phyloP scores from a whole-genome alignment of 2,888 invertebrate species.

The Torymus aiolomorphi region DNA sequence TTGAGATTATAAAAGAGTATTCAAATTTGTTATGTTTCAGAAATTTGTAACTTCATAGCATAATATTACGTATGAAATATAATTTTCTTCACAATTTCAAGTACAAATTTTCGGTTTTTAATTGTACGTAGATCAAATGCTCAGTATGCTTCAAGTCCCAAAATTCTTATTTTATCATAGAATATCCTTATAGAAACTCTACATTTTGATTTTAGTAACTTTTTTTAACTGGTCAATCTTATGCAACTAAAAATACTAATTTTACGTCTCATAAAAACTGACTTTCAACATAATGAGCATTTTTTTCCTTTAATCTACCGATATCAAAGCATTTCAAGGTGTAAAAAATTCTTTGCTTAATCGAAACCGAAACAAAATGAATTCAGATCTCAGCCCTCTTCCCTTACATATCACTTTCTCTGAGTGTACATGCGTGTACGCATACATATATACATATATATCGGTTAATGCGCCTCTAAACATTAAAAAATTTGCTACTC shows the following conservation, averaged over 20 bases:
- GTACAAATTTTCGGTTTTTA: constrained; percentile 13
- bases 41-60: no score
- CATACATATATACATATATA: constrained; percentile 39
- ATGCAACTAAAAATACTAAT: no score
- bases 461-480: constrained; percentile 19
- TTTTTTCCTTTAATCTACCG: no score
- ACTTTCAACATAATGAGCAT: no score
- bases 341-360: neutral
- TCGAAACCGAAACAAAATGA: constrained; percentile 6
- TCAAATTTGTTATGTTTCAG: neutral
- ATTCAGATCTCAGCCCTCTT: constrained; percentile 14
- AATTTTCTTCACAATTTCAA: neutral
- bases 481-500: constrained; percentile 42
- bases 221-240: no score
- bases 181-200: no score
- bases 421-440: constrained; percentile 2
- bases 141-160: no score
- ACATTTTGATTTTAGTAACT: no score
- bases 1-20: neutral
- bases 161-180: no score
- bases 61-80: no score
- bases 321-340: neutral
- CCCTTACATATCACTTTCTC: neutral
- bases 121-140: neutral
- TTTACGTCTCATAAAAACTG: no score